Conservation (phyloP, 2,797 vertebrate species). For the Glyptemys insculpta region DNA sequence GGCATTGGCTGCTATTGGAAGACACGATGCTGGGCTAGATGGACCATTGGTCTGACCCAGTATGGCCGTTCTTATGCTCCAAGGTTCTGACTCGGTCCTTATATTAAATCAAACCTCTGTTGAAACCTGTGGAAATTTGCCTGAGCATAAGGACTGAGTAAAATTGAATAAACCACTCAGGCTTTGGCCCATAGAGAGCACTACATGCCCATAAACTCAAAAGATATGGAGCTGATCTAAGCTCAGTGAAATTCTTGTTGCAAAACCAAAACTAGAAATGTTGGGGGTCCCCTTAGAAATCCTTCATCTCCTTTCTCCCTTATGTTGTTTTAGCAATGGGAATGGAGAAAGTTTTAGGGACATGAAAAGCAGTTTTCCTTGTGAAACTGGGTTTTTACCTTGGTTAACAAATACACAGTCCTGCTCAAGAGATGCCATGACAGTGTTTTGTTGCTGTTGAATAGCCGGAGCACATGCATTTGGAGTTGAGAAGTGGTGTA, state of each 20-base stretch:
- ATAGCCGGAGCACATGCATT: too few relatives aligned
- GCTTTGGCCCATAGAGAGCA: neutral
- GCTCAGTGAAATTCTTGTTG: neutral
- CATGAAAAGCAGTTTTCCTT: fast-evolving
- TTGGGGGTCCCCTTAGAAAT: neutral
- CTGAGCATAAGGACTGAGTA: conserved; percentile 30
- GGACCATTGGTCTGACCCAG: too few relatives aligned
- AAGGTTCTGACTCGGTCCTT: neutral
- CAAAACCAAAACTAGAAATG: neutral
- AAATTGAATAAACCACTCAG: conserved; percentile 16
- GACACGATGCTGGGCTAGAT: too few relatives aligned
- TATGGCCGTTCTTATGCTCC: too few relatives aligned
- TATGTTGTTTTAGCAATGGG: neutral
- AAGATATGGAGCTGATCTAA: conserved; percentile 28
- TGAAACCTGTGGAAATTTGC: conserved; percentile 48
- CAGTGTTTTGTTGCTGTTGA: neutral
- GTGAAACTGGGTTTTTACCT: neutral
- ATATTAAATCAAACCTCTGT: conserved; percentile 66
- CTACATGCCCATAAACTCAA: neutral
- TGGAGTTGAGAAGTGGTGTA: neutral
- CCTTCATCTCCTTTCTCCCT: neutral
- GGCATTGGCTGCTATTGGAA: too few relatives aligned
- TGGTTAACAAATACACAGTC: neutral
- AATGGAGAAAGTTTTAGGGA: neutral
- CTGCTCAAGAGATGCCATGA: neutral